Percentiles rank a stretch among this genome's conserved stretches.
Evolutionary conservation across 2,797 vertebrate species (phyloP).

Genomic region (Coranthus polyacanthus): DNA sequence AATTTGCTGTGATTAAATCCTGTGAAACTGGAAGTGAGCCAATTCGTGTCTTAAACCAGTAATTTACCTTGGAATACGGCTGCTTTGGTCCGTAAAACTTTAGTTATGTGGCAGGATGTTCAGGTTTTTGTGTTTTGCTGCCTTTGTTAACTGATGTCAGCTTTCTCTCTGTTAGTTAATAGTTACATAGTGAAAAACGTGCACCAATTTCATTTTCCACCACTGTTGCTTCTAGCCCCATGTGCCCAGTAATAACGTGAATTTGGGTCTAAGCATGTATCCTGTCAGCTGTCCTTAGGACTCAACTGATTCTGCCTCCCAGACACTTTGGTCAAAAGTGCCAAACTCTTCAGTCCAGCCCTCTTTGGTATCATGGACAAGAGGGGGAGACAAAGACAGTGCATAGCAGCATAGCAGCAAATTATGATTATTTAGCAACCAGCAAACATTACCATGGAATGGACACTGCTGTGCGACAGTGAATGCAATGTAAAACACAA

Average conservation of each 20-base stretch:
- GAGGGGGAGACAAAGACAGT: background rate
- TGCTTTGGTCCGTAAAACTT: too few species aligned
- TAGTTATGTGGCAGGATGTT: too few species aligned
- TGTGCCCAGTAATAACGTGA: conserved; percentile 42
- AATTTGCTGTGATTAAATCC: conserved; percentile 11
- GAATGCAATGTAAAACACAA: too few species aligned
- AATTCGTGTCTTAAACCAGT: conserved; percentile 1
- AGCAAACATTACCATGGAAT: too few species aligned
- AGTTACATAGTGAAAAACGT: conserved; percentile 4
- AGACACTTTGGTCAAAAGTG: conserved; percentile 6
- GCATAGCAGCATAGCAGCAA: background rate
- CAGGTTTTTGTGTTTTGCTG: background rate
- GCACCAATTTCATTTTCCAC: conserved; percentile 21
- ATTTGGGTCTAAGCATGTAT: conserved; percentile 40
- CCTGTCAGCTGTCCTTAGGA: conserved; percentile 64
- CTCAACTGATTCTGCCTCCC: conserved; percentile 48
- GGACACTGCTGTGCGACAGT: too few species aligned
- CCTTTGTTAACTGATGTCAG: conserved; percentile 3
- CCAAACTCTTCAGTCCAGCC: conserved; percentile 15
- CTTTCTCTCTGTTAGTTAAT: background rate
- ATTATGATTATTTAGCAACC: background rate
- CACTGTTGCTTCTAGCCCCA: conserved; percentile 30
- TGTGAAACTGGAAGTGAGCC: conserved; percentile 5
- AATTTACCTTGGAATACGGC: conserved; percentile 14
- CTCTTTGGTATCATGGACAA: too few species aligned